Evolutionary conservation across 30 jellyfish, hydroid and myxozoan genomes (phyloP), one percentile per base, ranked within the genome.

Genomic region (Mastigias papua): DNA sequence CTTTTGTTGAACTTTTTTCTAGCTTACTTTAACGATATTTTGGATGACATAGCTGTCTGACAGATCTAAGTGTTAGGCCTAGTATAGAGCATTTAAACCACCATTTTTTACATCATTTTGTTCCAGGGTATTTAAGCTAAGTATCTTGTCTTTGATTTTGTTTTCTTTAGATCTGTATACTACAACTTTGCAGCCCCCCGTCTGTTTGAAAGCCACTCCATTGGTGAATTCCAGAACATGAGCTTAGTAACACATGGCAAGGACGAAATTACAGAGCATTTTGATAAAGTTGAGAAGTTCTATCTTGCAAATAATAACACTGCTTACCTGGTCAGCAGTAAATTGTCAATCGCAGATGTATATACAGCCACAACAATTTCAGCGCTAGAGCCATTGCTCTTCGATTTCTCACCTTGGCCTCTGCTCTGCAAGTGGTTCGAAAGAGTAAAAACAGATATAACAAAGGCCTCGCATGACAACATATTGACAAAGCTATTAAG

Each of bases 371-470:
- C 42, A 0, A 60, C 88, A 1, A 42, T 85, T n/a, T 62, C 88
- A 10, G 51, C 87, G 13, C 48, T 85, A 20, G 88, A 85, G 51
- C 49, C 94, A 4, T 69, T 85, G 68, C 22, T 85, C 34, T 85
- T 85, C 67, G 94, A 85, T 32, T 85, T 85, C 61, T 64, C 84
- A 33, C 88, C 94, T 9, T 85, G 94, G 94, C 94, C 94, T 0
- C 48, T 60, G 25, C 76, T 85, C 13, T 85, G 94, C 69, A 85
- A 73, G 61, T 85, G 94, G 94, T 72, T 73, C 46, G 94, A 85
- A 75, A 61, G 63, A 65, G 34, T 73, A 2, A 85, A 85, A 54
- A 37, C 81, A 17, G 93, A 48, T 21, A 83, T 83, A 30, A 37
- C 80, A 4, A 48, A 72, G 50, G 57, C 66, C 1, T 69, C 93